Percentiles rank a stretch among this genome's conserved stretches.
These are phyloP conservation scores for Drosophila nebulosa DNA, from an alignment of 1,140 invertebrate species.

Conservation along the genomic window DNA sequence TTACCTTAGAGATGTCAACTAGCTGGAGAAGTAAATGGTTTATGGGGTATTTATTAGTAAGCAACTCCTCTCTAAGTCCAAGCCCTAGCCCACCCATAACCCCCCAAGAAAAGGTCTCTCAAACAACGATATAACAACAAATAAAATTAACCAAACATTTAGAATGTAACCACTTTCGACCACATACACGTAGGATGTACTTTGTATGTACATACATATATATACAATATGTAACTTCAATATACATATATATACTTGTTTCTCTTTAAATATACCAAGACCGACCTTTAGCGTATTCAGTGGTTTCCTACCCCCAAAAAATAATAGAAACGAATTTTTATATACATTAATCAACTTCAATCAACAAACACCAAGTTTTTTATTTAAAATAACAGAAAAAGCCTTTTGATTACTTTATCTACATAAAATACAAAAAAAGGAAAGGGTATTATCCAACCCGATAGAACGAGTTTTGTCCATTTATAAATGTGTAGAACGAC, in stretches of 20 bases:
- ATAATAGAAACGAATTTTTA: conserved; percentile 57
- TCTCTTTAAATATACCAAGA: background rate
- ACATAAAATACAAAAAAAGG: conserved; percentile 38
- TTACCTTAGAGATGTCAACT: conserved; percentile 3
- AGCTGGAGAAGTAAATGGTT: background rate
- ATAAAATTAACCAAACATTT: conserved; percentile 19
- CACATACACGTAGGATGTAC: conserved; percentile 30
- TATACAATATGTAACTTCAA: background rate
- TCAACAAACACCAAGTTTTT: conserved; percentile 69
- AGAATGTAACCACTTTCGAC: conserved; percentile 35
- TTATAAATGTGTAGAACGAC: conserved; percentile 33
- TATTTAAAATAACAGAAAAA: conserved; percentile 38
- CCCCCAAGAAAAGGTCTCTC: conserved; percentile 67
- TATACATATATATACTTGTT: conserved; percentile 2
- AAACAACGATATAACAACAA: conserved; percentile 65
- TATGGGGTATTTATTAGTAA: conserved; percentile 13
- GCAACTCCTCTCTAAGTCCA: conserved; percentile 46
- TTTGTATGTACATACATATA: conserved; percentile 12
- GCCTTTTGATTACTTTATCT: conserved; percentile 75
- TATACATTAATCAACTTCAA: conserved; percentile 35
- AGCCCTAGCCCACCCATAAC: background rate
- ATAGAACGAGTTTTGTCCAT: conserved; percentile 33
- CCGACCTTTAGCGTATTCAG: conserved; percentile 22
- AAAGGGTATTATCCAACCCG: conserved; percentile 32
- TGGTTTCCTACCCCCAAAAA: conserved; percentile 47